Evolutionary conservation across 2,113 vertebrate species (phyloP), one percentile per base, ranked within the genome.

Genomic region (Bujurquina vittata): DNA sequence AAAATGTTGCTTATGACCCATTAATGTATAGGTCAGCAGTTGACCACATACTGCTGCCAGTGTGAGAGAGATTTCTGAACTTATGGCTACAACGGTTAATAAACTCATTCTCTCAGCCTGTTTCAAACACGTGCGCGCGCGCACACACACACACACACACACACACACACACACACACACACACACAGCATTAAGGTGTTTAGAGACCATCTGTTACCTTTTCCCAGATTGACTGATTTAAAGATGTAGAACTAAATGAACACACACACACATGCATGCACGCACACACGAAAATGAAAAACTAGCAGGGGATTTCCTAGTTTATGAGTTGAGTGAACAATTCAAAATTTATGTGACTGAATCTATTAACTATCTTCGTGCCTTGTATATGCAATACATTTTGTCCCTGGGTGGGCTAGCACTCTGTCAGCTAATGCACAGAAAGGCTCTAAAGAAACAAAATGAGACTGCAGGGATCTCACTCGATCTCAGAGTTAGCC

Each of bases 171-270:
- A 62, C 75, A 31, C 12, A 49, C 22, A 37, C 3, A 46, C 46
- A 49, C 59, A 78, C 63, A 52, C 23, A 23, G 29, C n/a, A 52
- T 35, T 22, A 49, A 69, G 37, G 80, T 77, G 43, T 75, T 80
- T 22, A 85, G 61, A 67, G 54, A 83, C 40, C 85, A 75, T 79
- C 85, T 90, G 85, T 63, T 77, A 20, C 29, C 20, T 11, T 55
- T 79, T 60, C 35, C 26, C 29, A 80, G 54, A 58, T 29, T 20
- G 62, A 69, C 43, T 40, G 10, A 79, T 77, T 60, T 74, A 54
- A 84, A 76, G 35, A 54, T 40, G 18, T 79, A 60, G 15, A 7
- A 49, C 63, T 29, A 31, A 54, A 29, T 6, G 12, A 20, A 37
- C 3, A 29, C 23, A 31, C 7, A 73, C 20, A 52, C 12, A 75